These are phyloP conservation scores for Formica aserva DNA, from an alignment of 2,888 invertebrate species.

Conservation along the genomic window DNA sequence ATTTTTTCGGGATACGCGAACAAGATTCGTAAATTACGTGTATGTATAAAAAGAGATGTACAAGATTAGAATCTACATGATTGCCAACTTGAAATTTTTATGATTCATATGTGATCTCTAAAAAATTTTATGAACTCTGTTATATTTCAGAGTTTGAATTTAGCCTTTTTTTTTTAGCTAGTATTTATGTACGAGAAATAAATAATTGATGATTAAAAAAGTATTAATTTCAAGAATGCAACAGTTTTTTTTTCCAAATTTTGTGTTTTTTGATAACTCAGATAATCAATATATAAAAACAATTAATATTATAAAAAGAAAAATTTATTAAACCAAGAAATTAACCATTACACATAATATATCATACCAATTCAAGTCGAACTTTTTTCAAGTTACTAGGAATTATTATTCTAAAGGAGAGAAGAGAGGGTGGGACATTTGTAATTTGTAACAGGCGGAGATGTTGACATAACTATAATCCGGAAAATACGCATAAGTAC, in stretches of 20 bases:
- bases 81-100: background rate
- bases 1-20: conserved; percentile 13
- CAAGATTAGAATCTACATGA: background rate
- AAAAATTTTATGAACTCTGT: background rate
- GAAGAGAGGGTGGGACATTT: background rate
- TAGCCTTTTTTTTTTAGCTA: background rate
- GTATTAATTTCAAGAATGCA: background rate
- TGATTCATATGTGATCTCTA: background rate
- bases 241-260: background rate
- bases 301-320: background rate
- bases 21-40: background rate
- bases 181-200: background rate
- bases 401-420: background rate
- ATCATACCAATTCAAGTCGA: background rate
- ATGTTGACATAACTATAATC: background rate
- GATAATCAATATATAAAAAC: background rate
- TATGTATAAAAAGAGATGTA: background rate
- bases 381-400: background rate
- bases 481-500: conserved; percentile 3
- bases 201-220: background rate
- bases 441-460: background rate
- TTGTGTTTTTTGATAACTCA: background rate
- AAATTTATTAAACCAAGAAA: background rate
- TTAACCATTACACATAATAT: background rate
- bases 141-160: background rate